Conservation (phyloP, 1,140 invertebrate genomes). For the Phortica variegata region DNA sequence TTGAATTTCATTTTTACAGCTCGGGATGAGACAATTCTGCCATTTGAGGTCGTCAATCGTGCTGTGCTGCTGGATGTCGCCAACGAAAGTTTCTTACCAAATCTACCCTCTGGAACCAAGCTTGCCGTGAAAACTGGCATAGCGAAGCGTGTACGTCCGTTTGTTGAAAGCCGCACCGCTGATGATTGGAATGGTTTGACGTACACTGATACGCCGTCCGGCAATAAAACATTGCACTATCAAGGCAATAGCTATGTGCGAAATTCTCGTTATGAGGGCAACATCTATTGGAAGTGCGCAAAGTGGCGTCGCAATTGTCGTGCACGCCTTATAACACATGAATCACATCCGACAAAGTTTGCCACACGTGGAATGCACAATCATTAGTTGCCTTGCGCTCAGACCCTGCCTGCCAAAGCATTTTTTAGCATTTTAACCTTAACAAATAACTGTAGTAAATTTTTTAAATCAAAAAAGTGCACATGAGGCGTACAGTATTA, state of each 20-base stretch:
- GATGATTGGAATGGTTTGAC: conserved; percentile 26
- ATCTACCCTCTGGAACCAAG: too few relatives aligned
- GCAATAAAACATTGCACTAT: conserved; percentile 41
- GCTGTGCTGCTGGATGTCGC: too few relatives aligned
- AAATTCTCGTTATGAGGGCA: conserved; percentile 49
- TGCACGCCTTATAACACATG: conserved; percentile 44
- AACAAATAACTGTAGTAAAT: too few relatives aligned
- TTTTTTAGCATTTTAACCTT: too few relatives aligned
- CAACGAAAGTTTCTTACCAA: too few relatives aligned
- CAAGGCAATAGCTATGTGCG: conserved; percentile 48
- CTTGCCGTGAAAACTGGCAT: not conserved
- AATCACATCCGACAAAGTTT: conserved; percentile 21
- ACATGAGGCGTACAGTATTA: too few relatives aligned
- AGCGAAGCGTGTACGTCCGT: conserved; percentile 29
- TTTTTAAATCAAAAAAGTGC: too few relatives aligned
- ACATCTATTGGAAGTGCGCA: conserved; percentile 55
- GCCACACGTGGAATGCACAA: conserved; percentile 46
- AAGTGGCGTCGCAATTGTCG: conserved; percentile 51
- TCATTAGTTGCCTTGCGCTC: too few relatives aligned
- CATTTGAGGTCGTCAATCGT: too few relatives aligned
- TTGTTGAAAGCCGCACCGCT: conserved; percentile 18
- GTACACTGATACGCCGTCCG: conserved; percentile 37
- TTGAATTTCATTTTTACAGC: too few relatives aligned
- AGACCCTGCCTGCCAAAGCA: too few relatives aligned
- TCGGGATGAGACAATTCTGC: too few relatives aligned